Conservation (phyloP, 2,888 invertebrate genomes). For the Philonicus albiceps region DNA sequence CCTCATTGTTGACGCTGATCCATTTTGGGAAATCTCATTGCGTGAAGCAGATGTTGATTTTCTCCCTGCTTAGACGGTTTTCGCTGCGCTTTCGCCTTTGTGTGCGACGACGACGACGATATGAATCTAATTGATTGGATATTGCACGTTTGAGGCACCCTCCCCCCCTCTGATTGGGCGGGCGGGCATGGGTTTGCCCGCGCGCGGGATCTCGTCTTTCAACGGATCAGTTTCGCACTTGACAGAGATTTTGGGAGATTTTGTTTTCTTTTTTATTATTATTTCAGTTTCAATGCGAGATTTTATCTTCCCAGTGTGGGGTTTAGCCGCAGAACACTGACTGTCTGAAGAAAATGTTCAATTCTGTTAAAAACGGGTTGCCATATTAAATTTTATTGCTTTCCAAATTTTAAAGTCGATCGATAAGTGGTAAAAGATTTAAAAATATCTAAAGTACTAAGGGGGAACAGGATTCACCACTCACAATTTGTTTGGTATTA, state of each 20-base stretch:
- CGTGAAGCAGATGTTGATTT: slow-evolving; percentile 19
- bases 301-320: background rate
- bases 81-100: background rate
- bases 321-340: background rate
- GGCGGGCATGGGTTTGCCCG: background rate
- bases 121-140: slow-evolving; percentile 19
- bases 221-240: background rate
- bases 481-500: too few species aligned
- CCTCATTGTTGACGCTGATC: slow-evolving; percentile 26
- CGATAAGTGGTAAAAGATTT: too few species aligned
- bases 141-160: background rate
- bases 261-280: background rate
- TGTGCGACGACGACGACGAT: background rate
- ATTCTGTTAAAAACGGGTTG: background rate
- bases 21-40: slow-evolving; percentile 20
- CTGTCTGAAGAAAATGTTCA: background rate
- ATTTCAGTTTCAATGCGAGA: background rate
- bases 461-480: too few species aligned
- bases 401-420: background rate
- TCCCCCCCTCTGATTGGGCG: too few species aligned
- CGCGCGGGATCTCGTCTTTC: background rate
- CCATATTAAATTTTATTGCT: background rate
- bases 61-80: background rate
- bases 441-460: too few species aligned
- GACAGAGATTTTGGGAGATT: background rate